A percentile compares a stretch with the other conserved stretches of the same genome.
Evolutionary conservation across 1,140 invertebrate genomes (phyloP).

Genomic region (Pogonognathellus flavescens): DNA sequence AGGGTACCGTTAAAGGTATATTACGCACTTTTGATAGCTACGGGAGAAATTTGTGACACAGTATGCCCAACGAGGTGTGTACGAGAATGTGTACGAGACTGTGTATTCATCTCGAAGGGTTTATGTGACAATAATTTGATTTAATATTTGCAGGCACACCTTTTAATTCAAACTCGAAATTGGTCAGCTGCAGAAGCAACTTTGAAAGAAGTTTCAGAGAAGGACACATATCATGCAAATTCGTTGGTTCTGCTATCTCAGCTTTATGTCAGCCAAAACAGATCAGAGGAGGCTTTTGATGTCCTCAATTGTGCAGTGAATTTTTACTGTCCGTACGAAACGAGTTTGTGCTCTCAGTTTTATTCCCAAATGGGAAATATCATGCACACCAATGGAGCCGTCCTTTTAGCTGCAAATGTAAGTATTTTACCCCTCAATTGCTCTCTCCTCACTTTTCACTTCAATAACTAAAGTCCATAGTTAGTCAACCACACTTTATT

Average conservation of each 20-base stretch:
- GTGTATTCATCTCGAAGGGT: too few relatives aligned
- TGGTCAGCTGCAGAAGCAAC: slow-evolving; percentile 57
- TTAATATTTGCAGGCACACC: slow-evolving; percentile 46
- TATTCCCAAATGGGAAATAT: slow-evolving; percentile 62
- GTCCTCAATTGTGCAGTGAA: slow-evolving; percentile 57
- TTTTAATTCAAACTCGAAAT: slow-evolving; percentile 55
- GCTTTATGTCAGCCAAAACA: slow-evolving; percentile 60
- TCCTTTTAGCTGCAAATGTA: slow-evolving; percentile 61
- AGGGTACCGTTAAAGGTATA: too few relatives aligned
- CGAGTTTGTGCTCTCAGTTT: slow-evolving; percentile 59
- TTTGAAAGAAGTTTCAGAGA: slow-evolving; percentile 46
- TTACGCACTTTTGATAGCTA: too few relatives aligned
- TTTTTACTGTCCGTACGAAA: slow-evolving; percentile 61
- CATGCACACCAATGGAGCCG: slow-evolving; percentile 61
- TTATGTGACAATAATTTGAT: too few relatives aligned
- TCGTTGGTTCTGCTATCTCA: slow-evolving; percentile 58
- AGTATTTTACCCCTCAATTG: slow-evolving; percentile 2
- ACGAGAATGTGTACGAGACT: too few relatives aligned
- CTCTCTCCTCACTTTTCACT: too few relatives aligned
- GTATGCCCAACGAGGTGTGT: too few relatives aligned
- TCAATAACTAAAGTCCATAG: not conserved
- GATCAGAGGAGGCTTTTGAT: slow-evolving; percentile 59
- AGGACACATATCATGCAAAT: slow-evolving; percentile 55
- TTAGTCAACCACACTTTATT: too few relatives aligned
- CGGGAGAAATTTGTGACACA: too few relatives aligned